phyloP scores from a whole-genome alignment of 2,888 invertebrate genomes.

The Sminthurides aquaticus region DNA sequence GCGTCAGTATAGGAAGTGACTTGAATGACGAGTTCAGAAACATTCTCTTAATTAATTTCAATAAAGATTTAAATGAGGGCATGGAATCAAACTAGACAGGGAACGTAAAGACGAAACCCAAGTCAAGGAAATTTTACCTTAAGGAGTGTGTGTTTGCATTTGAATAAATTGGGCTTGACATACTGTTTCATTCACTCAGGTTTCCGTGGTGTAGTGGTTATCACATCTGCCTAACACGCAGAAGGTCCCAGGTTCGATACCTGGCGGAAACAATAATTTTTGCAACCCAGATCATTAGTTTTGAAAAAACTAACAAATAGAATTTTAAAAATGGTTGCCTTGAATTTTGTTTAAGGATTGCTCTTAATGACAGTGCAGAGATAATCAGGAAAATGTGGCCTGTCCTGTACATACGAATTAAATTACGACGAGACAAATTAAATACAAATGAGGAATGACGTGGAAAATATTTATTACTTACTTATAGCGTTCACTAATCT shows the following conservation, averaged over 20 bases:
- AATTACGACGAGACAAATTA: too few relatives aligned
- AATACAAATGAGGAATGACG: too few relatives aligned
- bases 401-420: too few relatives aligned
- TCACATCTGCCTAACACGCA: constrained; percentile 25
- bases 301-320: too few relatives aligned
- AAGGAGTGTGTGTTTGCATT: not conserved
- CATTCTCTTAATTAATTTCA: not conserved
- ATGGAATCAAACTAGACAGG: too few relatives aligned
- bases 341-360: too few relatives aligned
- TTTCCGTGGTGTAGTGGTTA: constrained; percentile 25
- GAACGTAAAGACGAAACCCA: too few relatives aligned
- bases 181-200: not conserved
- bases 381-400: not conserved
- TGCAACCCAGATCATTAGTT: not conserved
- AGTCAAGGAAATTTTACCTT: not conserved
- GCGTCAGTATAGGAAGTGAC: not conserved
- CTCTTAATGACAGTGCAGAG: not conserved
- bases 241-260: constrained; percentile 26
- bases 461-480: too few relatives aligned
- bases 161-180: too few relatives aligned
- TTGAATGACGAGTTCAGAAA: not conserved
- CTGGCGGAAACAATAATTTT: constrained; percentile 19
- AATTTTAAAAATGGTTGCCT: too few relatives aligned
- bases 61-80: too few relatives aligned
- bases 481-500: too few relatives aligned